These are phyloP conservation scores for Trissolcus basalis DNA, from an alignment of 1,140 invertebrate species.

Conservation along the genomic window DNA sequence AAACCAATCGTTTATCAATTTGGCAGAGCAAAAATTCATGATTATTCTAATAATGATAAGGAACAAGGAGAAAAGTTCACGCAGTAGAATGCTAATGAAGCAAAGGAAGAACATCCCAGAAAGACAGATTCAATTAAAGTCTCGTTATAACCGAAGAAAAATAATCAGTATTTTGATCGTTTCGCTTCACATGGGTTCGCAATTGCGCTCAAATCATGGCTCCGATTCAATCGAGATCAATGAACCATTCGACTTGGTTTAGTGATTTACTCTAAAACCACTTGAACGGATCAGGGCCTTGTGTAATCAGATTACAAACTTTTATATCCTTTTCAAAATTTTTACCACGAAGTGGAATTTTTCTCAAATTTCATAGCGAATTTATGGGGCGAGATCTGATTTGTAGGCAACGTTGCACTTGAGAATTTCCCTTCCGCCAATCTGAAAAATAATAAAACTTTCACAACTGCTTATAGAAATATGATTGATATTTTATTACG, in stretches of 20 bases:
- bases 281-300: too few relatives aligned
- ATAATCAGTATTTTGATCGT: slow-evolving; percentile 38
- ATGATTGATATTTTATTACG: too few relatives aligned
- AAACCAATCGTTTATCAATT: too few relatives aligned
- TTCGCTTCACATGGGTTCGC: slow-evolving; percentile 19
- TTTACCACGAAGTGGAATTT: slow-evolving; percentile 26
- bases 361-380: slow-evolving; percentile 26
- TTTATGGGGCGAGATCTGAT: slow-evolving; percentile 18
- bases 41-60: too few relatives aligned
- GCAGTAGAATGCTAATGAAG: slow-evolving; percentile 10
- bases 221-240: slow-evolving; percentile 2
- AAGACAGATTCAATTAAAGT: slow-evolving; percentile 34
- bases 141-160: slow-evolving; percentile 31
- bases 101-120: slow-evolving; percentile 20
- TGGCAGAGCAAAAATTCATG: too few relatives aligned
- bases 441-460: slow-evolving; percentile 27
- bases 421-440: slow-evolving; percentile 8
- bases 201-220: slow-evolving; percentile 42
- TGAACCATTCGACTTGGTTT: slow-evolving; percentile 14
- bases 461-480: too few relatives aligned
- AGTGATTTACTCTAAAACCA: too few relatives aligned
- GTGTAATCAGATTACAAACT: slow-evolving; percentile 45
- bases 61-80: slow-evolving; percentile 13
- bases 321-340: slow-evolving; percentile 48
- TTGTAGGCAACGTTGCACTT: slow-evolving; percentile 7